A percentile compares a stretch with the other conserved stretches of the same genome.
These are phyloP conservation scores for Ditula angustiorana DNA, from an alignment of 2,888 invertebrate genomes.

Conservation along the genomic window DNA sequence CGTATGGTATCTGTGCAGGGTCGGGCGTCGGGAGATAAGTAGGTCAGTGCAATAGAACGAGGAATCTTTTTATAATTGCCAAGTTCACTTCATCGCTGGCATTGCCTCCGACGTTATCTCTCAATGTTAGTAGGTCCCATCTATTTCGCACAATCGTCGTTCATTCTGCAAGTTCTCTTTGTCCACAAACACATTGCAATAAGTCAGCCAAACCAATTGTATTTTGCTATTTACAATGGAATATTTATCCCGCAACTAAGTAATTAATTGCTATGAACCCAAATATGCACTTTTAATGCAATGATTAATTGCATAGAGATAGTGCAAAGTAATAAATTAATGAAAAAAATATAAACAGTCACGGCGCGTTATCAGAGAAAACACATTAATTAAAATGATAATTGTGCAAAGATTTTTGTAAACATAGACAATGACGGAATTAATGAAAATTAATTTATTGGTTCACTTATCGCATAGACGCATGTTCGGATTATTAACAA, in stretches of 20 bases:
- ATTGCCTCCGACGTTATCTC: conserved; percentile 37
- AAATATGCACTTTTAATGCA: conserved; percentile 51
- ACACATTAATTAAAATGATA: conserved; percentile 64
- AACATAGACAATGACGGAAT: conserved; percentile 69
- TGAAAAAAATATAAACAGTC: conserved; percentile 54
- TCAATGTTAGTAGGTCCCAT: conserved; percentile 46
- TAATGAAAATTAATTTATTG: conserved; percentile 70
- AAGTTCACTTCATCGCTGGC: conserved; percentile 68
- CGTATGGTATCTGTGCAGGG: conserved; percentile 68
- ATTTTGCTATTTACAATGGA: conserved; percentile 22
- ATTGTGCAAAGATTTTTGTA: conserved; percentile 55
- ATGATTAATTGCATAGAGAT: conserved; percentile 50
- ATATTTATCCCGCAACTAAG: conserved; percentile 48
- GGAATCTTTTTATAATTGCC: conserved; percentile 67
- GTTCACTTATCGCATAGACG: conserved; percentile 51
- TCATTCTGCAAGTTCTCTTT: neutral
- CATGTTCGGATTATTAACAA: conserved; percentile 34
- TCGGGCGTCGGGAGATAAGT: conserved; percentile 72
- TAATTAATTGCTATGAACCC: conserved; percentile 59
- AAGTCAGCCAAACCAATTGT: conserved; percentile 24
- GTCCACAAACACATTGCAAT: neutral
- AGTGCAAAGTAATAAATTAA: conserved; percentile 57
- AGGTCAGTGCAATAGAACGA: conserved; percentile 74
- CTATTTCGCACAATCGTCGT: conserved; percentile 12
- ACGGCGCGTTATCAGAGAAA: conserved; percentile 49